Evolutionary conservation across 2,797 vertebrate species (phyloP), one percentile per base, ranked within the genome.

Genomic region (Cygnus olor): DNA sequence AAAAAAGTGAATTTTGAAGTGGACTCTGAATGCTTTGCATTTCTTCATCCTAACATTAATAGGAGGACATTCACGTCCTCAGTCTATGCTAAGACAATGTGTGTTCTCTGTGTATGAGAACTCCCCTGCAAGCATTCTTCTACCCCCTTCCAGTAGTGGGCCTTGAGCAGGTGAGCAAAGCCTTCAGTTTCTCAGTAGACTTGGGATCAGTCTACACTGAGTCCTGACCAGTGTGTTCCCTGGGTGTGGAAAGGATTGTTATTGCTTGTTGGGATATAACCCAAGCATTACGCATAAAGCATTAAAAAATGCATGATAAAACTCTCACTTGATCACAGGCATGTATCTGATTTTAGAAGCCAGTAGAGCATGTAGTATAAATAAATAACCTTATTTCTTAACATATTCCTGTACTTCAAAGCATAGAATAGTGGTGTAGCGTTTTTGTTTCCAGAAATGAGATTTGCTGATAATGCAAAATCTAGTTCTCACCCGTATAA

Each of bases 271-370:
- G 70, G 44, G 57, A 76, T 51, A 70, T 86, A 84, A 14, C 12
- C 42, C 44, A 80, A 71, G 34, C 5, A 24, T 14, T 51, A 25
- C 20, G 38, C 19, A 42, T 1, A 12, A 44, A 80, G 27, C 30
- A 38, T 30, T 34, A 30, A 86, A 36, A 83, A 86, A 74, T 7
- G 6, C 4, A 3, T 73, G 80, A 83, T 89, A 92, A 77, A 90
- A 42, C 51, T 83, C 28, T 65, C 86, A 44, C 64, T 56, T 84
- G 66, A 85, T 96, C 89, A 81, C 42, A 65, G 89, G 61, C 34
- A 70, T 81, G 30, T 53, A 66, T 85, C 66, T 96, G 92, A 84
- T 85, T 95, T 96, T 86, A 97, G 84, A 93, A 96, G 90, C 10
- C 42, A 73, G 18, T 30, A 78, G 40, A 95, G 13, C 64, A 22